phyloP scores from a whole-genome alignment of 2,113 vertebrate species.

The Percina caprodes region DNA sequence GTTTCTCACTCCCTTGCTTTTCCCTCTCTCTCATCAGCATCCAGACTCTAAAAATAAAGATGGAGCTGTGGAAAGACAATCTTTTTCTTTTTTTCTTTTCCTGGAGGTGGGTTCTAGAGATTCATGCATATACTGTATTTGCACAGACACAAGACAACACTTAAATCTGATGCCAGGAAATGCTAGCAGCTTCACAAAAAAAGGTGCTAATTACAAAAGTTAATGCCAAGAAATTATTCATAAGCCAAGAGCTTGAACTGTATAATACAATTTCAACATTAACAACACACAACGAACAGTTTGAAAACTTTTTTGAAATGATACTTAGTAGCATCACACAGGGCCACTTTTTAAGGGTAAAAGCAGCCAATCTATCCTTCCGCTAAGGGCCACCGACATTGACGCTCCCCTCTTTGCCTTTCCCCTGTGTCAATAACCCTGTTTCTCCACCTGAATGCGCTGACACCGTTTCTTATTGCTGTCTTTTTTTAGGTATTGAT shows the following conservation, averaged over 20 bases:
- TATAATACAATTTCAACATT: slow-evolving; percentile 1
- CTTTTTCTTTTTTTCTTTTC: slow-evolving; percentile 43
- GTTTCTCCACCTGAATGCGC: slow-evolving; percentile 59
- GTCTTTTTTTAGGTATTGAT: slow-evolving; percentile 79
- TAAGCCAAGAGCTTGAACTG: slow-evolving; percentile 11
- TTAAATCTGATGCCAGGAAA: slow-evolving; percentile 49
- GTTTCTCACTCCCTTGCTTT: slow-evolving; percentile 59
- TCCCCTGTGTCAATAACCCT: slow-evolving; percentile 55
- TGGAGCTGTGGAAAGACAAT: slow-evolving; percentile 61
- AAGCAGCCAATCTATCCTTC: background rate
- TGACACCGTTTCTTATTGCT: slow-evolving; percentile 72
- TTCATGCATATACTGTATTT: slow-evolving; percentile 46
- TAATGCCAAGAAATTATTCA: slow-evolving; percentile 36
- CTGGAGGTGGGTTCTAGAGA: slow-evolving; percentile 68
- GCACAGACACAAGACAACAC: slow-evolving; percentile 57
- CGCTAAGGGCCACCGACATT: background rate
- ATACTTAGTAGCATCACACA: background rate
- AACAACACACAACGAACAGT: background rate
- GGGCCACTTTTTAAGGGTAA: slow-evolving; percentile 3
- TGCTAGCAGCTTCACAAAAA: slow-evolving; percentile 47
- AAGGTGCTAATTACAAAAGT: slow-evolving; percentile 64
- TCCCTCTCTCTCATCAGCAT: slow-evolving; percentile 71
- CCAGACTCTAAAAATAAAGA: slow-evolving; percentile 81
- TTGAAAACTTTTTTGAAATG: background rate
- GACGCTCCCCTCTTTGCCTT: slow-evolving; percentile 20